Base-by-base conservation (phyloP, 1,140 invertebrate species). In the Rhopalosiphum padi region DNA sequence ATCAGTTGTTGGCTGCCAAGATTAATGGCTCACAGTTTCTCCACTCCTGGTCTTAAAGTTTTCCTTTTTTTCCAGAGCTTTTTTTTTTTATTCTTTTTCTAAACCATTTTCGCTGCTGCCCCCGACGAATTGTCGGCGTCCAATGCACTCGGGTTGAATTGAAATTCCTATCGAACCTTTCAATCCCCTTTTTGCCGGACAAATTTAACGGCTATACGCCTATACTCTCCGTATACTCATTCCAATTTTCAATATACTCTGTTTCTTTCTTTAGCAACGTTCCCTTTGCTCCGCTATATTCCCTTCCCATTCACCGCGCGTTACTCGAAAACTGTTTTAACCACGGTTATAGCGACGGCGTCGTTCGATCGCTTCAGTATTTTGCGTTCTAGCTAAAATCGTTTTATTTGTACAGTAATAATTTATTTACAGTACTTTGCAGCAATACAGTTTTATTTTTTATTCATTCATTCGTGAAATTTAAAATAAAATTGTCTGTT, bases 121-220 rank as follows among this genome's bases (percentile, higher is more conserved):
- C 88, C 88, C 51, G 88, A 90, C 88, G 88, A 60, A 90, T 41
- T 37, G 53, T 43, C 55, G 53, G 89, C 89, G 89, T 90, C 89
- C 89, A 90, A 90, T 90, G 89, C 89, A 90, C 89, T 90, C 18
- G 53, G 89, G 89, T 90, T 68, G 89, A 90, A 90, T 90, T 90
- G 89, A 90, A 90, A 90, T 90, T 90, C 89, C 89, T 90, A 90
- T 90, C 89, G 89, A 90, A 90, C 89, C 89, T 90, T 90, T 90
- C 89, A 90, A 90, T 90, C 89, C 89, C 89, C 89, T 90, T 90
- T 90, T 37, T 90, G 55, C 89, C 7, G 89, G 89, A 90, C 89
- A 90, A 90, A 90, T 90, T 90, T 90, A 90, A 90, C 89, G 89
- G 55, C 53, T 90, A 30, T 55, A 37, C 51, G 23, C 86, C 46